phyloP scores from a whole-genome alignment of 2,888 invertebrate genomes.

The Venustoraphidia nigricollis region DNA sequence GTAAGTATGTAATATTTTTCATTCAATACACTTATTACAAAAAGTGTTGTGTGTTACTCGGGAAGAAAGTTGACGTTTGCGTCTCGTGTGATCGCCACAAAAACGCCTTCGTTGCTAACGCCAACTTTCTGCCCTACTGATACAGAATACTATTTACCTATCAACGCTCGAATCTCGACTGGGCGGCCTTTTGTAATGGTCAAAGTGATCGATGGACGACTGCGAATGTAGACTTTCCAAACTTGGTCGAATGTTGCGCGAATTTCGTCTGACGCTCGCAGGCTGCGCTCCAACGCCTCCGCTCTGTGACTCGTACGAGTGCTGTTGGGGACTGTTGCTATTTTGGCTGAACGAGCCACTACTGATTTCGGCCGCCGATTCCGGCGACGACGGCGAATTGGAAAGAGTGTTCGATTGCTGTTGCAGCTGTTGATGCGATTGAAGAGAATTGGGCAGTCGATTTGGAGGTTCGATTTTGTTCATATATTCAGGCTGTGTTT shows the following conservation, averaged over 20 bases:
- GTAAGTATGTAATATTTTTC: too few relatives aligned
- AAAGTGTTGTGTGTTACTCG: too few relatives aligned
- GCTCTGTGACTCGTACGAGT: background rate
- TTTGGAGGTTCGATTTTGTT: background rate
- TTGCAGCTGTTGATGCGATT: conserved; percentile 15
- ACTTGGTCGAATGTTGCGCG: conserved; percentile 32
- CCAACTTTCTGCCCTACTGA: too few relatives aligned
- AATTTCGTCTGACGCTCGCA: conserved; percentile 31
- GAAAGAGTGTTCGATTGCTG: conserved; percentile 17
- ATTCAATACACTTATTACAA: too few relatives aligned
- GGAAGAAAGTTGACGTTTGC: too few relatives aligned
- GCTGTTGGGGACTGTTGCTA: conserved; percentile 6
- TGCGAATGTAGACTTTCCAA: conserved; percentile 31
- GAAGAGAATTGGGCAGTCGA: background rate
- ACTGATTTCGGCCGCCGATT: too few relatives aligned
- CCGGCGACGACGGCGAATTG: conserved; percentile 6
- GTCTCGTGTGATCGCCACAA: too few relatives aligned
- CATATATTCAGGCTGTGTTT: too few relatives aligned
- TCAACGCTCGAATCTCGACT: conserved; percentile 79
- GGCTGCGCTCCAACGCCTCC: conserved; percentile 21
- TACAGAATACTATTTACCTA: conserved; percentile 14
- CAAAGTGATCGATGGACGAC: conserved; percentile 79
- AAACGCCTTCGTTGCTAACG: too few relatives aligned
- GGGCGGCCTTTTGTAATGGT: conserved; percentile 85
- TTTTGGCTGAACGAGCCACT: background rate